Conservation (phyloP, 2,888 invertebrate genomes). For the Shargacucullia verbasci region DNA sequence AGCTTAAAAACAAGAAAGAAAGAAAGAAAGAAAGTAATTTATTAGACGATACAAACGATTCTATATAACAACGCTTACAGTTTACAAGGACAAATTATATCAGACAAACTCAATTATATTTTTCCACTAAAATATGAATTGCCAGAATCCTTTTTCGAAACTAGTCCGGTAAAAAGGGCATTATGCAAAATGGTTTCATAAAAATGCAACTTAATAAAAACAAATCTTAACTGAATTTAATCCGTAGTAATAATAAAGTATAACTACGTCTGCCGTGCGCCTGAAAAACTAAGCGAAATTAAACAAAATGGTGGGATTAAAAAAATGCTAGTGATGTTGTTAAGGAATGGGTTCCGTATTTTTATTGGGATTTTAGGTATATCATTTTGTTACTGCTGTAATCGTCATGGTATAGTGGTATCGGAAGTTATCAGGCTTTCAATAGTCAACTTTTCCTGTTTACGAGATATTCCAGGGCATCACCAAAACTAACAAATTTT, state of each 20-base stretch:
- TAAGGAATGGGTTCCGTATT: conserved; percentile 13
- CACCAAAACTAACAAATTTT: no score
- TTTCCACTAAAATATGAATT: conserved; percentile 27
- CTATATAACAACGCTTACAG: no score
- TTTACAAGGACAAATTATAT: no score
- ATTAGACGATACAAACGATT: no score
- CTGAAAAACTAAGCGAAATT: conserved; percentile 58
- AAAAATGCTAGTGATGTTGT: conserved; percentile 40
- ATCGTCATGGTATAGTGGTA: no score
- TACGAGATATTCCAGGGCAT: no score
- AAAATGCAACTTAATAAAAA: conserved; percentile 72
- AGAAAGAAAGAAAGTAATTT: no score
- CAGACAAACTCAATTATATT: neutral
- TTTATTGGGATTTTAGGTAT: no score
- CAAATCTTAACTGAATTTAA: conserved; percentile 60
- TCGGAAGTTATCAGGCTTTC: no score
- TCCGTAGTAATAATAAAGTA: conserved; percentile 62
- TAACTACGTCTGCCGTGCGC: conserved; percentile 53
- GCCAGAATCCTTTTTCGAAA: conserved; percentile 32
- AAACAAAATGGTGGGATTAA: conserved; percentile 64
- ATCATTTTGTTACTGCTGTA: no score
- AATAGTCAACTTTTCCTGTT: no score
- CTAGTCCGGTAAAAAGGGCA: conserved; percentile 56
- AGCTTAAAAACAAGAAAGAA: no score
- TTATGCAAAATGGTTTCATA: conserved; percentile 75